Evolutionary conservation across 1,140 invertebrate species (phyloP).

Genomic region (Cecropterus lyciades): DNA sequence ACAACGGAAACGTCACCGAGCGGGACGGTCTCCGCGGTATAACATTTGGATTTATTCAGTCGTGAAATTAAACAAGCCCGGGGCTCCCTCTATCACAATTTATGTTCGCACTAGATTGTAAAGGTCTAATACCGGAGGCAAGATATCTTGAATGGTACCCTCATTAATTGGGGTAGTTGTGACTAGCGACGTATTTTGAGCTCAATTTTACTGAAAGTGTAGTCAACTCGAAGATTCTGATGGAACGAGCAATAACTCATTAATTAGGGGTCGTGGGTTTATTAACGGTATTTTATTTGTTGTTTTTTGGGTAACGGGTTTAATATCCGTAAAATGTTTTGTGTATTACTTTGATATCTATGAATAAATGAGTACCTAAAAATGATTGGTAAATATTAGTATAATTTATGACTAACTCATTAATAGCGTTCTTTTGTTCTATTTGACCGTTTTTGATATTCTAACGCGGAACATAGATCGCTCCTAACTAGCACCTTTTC

Average conservation of each 20-base stretch:
- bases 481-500: too few species aligned
- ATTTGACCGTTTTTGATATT: too few species aligned
- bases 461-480: too few species aligned
- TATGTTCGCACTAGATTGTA: conserved; percentile 78
- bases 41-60: conserved; percentile 82
- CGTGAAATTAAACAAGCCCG: conserved; percentile 81
- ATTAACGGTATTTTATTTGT: background rate
- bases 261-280: conserved; percentile 5
- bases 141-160: conserved; percentile 60
- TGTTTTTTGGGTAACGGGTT: background rate
- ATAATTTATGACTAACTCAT: too few species aligned
- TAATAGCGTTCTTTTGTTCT: too few species aligned
- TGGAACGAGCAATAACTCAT: conserved; percentile 20
- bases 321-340: too few species aligned
- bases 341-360: too few species aligned
- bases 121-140: conserved; percentile 59
- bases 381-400: too few species aligned
- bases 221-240: conserved; percentile 27
- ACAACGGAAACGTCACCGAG: conserved; percentile 58
- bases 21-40: conserved; percentile 57
- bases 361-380: too few species aligned
- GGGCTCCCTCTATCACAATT: conserved; percentile 74
- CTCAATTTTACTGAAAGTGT: conserved; percentile 50
- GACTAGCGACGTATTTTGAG: conserved; percentile 56
- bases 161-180: conserved; percentile 70